These are phyloP conservation scores for Malacoctenus gilli DNA, from an alignment of 2,797 vertebrate genomes.

Conservation along the genomic window DNA sequence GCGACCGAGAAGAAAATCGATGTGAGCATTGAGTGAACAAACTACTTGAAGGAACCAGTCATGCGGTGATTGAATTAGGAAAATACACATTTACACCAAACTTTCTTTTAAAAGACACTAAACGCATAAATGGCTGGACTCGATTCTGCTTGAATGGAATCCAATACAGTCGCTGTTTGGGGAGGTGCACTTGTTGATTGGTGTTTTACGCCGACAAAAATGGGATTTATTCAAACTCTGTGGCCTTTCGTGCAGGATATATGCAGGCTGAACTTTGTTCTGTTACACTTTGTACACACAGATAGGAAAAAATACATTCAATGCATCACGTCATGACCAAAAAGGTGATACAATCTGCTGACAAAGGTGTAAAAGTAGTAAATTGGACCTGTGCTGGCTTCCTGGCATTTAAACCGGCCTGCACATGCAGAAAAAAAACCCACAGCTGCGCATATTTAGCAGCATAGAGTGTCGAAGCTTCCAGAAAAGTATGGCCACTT, in stretches of 20 bases:
- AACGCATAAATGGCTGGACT: no score
- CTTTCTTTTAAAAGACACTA: no score
- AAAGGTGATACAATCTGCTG: constrained; percentile 16
- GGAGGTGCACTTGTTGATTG: no score
- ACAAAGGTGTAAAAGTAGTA: constrained; percentile 15
- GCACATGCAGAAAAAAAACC: constrained; percentile 30
- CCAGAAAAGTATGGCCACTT: constrained; percentile 18
- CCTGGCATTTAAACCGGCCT: constrained; percentile 38
- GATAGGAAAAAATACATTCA: not conserved
- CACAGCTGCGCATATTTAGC: not conserved
- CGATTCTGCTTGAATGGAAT: no score
- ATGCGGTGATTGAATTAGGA: no score
- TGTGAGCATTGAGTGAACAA: no score
- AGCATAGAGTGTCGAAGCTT: constrained; percentile 1
- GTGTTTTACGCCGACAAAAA: no score
- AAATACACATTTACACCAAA: no score
- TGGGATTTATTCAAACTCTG: no score
- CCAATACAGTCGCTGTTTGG: no score
- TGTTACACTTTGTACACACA: not conserved
- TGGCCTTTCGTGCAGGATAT: not conserved
- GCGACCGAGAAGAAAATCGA: no score
- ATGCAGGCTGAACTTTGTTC: not conserved
- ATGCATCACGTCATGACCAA: not conserved
- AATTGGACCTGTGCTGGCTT: constrained; percentile 20
- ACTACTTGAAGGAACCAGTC: no score